These are phyloP conservation scores for Hemibagrus wyckioides DNA, from an alignment of 2,113 vertebrate species.

Conservation along the genomic window DNA sequence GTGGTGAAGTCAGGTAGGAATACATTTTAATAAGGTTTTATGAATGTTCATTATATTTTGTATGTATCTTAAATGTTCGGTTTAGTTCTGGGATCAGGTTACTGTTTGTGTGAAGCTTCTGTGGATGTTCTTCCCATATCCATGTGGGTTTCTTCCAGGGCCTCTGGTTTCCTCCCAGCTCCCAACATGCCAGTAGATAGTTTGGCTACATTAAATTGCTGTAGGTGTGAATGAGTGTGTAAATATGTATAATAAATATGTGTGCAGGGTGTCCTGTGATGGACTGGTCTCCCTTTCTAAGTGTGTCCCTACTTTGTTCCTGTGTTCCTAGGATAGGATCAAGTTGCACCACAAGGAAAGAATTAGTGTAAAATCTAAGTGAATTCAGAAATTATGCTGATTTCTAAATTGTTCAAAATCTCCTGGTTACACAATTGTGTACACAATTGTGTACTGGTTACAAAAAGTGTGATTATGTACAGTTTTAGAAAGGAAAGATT, in stretches of 20 bases:
- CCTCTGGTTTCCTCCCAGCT: not conserved
- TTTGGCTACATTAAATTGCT: not conserved
- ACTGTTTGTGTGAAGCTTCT: not conserved
- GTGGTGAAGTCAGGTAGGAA: constrained; percentile 81
- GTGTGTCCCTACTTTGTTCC: too few relatives aligned
- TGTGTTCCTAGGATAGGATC: not conserved
- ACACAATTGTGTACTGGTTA: too few relatives aligned
- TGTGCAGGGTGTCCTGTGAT: not conserved
- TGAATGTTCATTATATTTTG: not conserved
- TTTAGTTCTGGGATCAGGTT: not conserved
- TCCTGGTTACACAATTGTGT: too few relatives aligned
- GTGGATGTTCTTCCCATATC: not conserved
- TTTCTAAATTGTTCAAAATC: too few relatives aligned
- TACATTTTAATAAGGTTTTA: not conserved
- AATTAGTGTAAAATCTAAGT: too few relatives aligned
- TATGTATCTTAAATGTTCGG: not conserved
- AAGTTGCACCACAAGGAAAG: too few relatives aligned
- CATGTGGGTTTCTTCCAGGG: not conserved
- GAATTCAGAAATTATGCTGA: too few relatives aligned
- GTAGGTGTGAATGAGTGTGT: not conserved
- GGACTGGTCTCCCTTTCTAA: not conserved
- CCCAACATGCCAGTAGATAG: not conserved
- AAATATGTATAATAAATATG: too few relatives aligned
- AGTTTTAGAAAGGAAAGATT: too few relatives aligned
- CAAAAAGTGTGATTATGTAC: too few relatives aligned